These are phyloP conservation scores for Mycetomoellerius zeteki DNA, from an alignment of 1,140 invertebrate species.

Conservation along the genomic window DNA sequence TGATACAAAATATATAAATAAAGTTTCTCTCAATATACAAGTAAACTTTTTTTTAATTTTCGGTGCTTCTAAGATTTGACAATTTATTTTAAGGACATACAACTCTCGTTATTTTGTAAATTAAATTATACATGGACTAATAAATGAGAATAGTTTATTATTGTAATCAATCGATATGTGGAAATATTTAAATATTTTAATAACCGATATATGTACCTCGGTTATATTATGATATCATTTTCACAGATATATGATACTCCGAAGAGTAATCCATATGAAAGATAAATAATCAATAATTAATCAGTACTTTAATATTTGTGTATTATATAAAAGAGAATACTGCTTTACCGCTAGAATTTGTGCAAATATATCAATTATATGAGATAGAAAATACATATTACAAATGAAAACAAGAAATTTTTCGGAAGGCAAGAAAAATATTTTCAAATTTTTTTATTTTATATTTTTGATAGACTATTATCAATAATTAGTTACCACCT, in stretches of 20 bases:
- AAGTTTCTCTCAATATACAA: neutral
- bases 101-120: too few relatives aligned
- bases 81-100: neutral
- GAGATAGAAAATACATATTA: neutral
- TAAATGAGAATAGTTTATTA: constrained; percentile 3
- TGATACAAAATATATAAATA: neutral
- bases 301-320: neutral
- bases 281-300: neutral
- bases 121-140: neutral
- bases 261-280: too few relatives aligned
- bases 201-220: neutral
- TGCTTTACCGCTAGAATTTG: neutral
- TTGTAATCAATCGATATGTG: neutral
- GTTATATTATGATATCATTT: constrained; percentile 3
- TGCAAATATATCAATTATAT: neutral
- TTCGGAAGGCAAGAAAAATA: neutral
- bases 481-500: neutral
- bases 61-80: neutral
- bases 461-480: neutral
- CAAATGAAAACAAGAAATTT: neutral
- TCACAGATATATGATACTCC: neutral
- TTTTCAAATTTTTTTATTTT: neutral
- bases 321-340: neutral
- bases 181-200: neutral
- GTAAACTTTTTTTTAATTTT: neutral